Evolutionary conservation across 2,888 invertebrate genomes (phyloP), one percentile per base, ranked within the genome.

Genomic region (Trichopria drosophilae): DNA sequence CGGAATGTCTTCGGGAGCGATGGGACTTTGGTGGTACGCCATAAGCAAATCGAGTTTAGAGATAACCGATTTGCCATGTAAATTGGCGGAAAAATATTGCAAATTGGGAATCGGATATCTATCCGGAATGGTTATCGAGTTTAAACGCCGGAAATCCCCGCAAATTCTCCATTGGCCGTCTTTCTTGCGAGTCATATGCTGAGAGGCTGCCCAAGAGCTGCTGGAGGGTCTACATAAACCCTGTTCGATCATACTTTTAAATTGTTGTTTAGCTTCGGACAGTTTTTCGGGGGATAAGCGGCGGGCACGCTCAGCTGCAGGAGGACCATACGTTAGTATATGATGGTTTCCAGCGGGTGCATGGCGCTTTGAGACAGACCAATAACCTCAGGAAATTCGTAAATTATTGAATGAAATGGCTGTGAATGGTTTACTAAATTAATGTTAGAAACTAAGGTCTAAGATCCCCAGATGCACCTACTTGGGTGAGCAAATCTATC

Each of bases 211-310:
- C 31, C 32, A 39, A 2, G 9, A 12, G 19, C 47, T 47, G 9
- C 10, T 23, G 3, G 47, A 47, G 4, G 16, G 39, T 13, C 47
- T 20, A 2, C 10, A 13, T 1, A 23, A 15, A 5, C 39, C 40
- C 10, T 19, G 3, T 9, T 44, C 19, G 9, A 44, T n/a, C 18
- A 57, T 7, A n/a, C 3, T 4, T 13, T 54, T 22, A 15, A 54
- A 24, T 55, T 45, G 42, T 9, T 26, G 80, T 47, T 85, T 84
- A 0, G 87, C 87, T 22, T 84, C 81, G 53, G 82, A 80, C 44
- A 90, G 78, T 71, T 94, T 94, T 0, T 89, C 88, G 0, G 81
- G 76, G 37, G 83, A 85, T 67, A 94, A 88, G 75, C 92, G 88
- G 48, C 87, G 47, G 4, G 55, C 29, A 4, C 55, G 47, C 7